Evolutionary conservation across 1,140 invertebrate genomes (phyloP).

Genomic region (Coenobita brevimanus): DNA sequence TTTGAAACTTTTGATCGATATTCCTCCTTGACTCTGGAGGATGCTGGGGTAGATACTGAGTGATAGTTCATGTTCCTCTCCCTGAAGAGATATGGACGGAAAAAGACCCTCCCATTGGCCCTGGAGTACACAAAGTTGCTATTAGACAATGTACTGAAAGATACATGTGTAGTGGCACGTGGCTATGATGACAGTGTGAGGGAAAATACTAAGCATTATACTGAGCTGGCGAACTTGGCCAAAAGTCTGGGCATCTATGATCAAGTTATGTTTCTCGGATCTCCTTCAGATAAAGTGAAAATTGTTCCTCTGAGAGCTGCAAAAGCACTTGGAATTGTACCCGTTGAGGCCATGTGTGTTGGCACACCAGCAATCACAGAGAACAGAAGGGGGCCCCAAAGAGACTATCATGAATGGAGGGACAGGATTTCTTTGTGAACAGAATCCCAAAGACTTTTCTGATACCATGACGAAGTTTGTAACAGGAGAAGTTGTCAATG

Average conservation of each 20-base stretch:
- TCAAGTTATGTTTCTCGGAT: conserved; percentile 88
- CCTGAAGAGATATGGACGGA: conserved; percentile 97
- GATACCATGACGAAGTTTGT: conserved; percentile 83
- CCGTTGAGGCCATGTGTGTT: conserved; percentile 98
- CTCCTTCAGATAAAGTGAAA: conserved; percentile 89
- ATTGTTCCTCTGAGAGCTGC: conserved; percentile 84
- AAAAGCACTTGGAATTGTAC: conserved; percentile 95
- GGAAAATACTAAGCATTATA: conserved; percentile 93
- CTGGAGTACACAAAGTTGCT: conserved; percentile 85
- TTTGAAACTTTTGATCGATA: conserved; percentile 82
- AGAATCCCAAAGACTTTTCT: conserved; percentile 82
- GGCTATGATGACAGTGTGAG: conserved; percentile 93
- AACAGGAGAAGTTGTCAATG: background rate
- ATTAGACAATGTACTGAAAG: background rate
- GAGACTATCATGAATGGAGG: conserved; percentile 92
- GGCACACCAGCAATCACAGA: conserved; percentile 94
- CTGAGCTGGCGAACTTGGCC: conserved; percentile 83
- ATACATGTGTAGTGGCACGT: conserved; percentile 89
- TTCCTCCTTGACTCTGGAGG: conserved; percentile 33
- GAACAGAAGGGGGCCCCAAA: conserved; percentile 94
- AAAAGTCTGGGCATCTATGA: conserved; percentile 81
- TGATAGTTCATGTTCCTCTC: conserved; percentile 81
- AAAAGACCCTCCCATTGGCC: conserved; percentile 93
- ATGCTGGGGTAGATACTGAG: conserved; percentile 22
- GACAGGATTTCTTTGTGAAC: conserved; percentile 91